Percentiles rank a stretch among this genome's conserved stretches.
Evolutionary conservation across 2,797 vertebrate species (phyloP).

Genomic region (Parotocinclus haroldoi): DNA sequence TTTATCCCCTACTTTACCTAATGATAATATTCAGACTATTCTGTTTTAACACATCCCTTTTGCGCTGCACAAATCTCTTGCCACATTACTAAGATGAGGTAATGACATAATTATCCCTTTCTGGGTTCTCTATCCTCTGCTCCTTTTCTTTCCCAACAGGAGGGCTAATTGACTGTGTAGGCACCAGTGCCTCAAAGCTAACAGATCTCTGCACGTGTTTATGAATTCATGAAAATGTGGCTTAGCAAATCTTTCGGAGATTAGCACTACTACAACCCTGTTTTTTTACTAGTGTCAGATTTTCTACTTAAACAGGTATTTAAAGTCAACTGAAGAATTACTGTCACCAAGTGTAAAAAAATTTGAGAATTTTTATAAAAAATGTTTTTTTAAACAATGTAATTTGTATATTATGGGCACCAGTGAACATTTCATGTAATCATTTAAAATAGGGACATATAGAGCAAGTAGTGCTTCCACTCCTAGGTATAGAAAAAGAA

Average conservation of each 20-base stretch:
- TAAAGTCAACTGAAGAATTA: too few relatives aligned
- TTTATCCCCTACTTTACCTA: constrained; percentile 9
- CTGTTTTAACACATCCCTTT: constrained; percentile 1
- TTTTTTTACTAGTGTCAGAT: neutral
- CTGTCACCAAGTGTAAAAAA: too few relatives aligned
- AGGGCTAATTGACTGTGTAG: constrained; percentile 47
- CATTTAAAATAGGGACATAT: too few relatives aligned
- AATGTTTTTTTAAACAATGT: too few relatives aligned
- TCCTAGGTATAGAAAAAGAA: too few relatives aligned
- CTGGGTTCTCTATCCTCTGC: neutral
- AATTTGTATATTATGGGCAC: too few relatives aligned
- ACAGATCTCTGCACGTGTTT: constrained; percentile 29
- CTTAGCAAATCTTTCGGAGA: constrained; percentile 29
- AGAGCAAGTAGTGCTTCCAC: too few relatives aligned
- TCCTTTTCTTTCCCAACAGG: constrained; percentile 25
- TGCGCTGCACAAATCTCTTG: constrained; percentile 23
- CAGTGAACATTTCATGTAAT: too few relatives aligned
- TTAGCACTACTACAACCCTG: neutral
- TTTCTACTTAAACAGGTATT: constrained; percentile 2
- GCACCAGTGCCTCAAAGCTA: constrained; percentile 34
- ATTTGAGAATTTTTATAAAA: too few relatives aligned
- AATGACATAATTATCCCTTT: constrained; percentile 26
- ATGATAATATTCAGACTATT: constrained; percentile 19
- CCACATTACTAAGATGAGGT: neutral
- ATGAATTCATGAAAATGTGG: constrained; percentile 42